A percentile compares a stretch with the other conserved stretches of the same genome.
Conservation (phyloP, 1,140 invertebrate species). For the Pseudoatta argentina region DNA sequence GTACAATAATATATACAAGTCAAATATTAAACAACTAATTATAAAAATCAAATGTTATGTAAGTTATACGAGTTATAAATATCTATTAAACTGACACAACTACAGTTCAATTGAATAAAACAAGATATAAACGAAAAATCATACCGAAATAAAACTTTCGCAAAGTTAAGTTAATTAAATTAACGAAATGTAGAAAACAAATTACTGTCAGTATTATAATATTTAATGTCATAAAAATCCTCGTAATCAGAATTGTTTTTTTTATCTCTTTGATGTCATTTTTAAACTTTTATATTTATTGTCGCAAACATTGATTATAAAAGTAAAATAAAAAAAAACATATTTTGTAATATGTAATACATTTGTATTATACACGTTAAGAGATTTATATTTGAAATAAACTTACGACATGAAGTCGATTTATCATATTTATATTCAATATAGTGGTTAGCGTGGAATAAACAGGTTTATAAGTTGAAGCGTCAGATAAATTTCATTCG, state of each 20-base stretch:
- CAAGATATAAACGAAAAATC: no score
- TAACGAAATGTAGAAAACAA: no score
- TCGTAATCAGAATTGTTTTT: no score
- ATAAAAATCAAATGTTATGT: not conserved
- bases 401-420: conserved; percentile 29
- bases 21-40: not conserved
- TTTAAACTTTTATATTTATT: conserved; percentile 7
- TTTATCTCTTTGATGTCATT: no score
- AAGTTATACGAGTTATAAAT: not conserved
- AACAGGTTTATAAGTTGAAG: conserved; percentile 34
- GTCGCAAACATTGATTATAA: not conserved
- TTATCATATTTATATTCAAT: conserved; percentile 59
- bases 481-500: conserved; percentile 39
- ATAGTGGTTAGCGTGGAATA: conserved; percentile 1
- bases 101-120: no score
- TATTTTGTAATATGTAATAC: not conserved
- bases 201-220: no score
- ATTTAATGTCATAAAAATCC: no score
- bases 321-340: not conserved
- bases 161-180: no score
- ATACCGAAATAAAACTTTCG: no score
- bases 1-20: not conserved
- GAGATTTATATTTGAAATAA: conserved; percentile 37
- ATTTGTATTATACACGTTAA: not conserved
- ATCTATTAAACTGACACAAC: no score